Percentiles rank a stretch among this genome's conserved stretches.
Evolutionary conservation across 2,113 vertebrate genomes (phyloP).

Genomic region (Glaucidium brasilianum): DNA sequence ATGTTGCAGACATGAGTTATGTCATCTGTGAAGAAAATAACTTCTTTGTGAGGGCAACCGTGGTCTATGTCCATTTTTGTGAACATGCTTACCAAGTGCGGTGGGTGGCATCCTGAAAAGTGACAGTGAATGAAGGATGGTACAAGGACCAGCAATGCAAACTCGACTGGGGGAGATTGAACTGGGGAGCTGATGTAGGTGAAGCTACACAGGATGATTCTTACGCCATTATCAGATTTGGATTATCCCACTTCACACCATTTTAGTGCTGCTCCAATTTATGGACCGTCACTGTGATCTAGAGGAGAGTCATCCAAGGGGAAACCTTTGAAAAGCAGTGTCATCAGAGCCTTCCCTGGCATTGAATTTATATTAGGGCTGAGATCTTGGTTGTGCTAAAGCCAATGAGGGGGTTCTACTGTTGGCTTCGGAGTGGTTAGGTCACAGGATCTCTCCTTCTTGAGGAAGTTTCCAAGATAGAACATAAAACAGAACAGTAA

Average conservation of each 20-base stretch:
- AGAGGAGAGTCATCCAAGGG: neutral
- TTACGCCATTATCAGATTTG: neutral
- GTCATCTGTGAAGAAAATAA: fast-evolving
- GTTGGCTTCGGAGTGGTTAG: neutral
- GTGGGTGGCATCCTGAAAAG: neutral
- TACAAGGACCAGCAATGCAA: fast-evolving
- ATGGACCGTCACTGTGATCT: neutral
- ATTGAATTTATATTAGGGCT: neutral
- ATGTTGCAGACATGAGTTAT: neutral
- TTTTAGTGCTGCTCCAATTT: neutral
- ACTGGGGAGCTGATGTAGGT: no score
- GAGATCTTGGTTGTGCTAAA: neutral
- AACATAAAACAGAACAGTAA: neutral
- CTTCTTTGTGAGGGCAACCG: neutral
- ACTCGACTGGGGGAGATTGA: fast-evolving
- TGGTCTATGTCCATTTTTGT: neutral
- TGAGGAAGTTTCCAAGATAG: neutral
- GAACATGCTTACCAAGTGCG: neutral
- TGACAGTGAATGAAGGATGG: neutral
- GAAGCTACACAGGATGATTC: neutral
- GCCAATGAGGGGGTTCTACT: neutral
- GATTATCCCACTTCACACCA: neutral
- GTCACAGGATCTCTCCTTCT: neutral
- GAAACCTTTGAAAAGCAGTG: neutral
- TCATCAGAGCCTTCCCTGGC: neutral